Evolutionary conservation across 2,888 invertebrate species (phyloP).

Genomic region (Pedicia rivosa): DNA sequence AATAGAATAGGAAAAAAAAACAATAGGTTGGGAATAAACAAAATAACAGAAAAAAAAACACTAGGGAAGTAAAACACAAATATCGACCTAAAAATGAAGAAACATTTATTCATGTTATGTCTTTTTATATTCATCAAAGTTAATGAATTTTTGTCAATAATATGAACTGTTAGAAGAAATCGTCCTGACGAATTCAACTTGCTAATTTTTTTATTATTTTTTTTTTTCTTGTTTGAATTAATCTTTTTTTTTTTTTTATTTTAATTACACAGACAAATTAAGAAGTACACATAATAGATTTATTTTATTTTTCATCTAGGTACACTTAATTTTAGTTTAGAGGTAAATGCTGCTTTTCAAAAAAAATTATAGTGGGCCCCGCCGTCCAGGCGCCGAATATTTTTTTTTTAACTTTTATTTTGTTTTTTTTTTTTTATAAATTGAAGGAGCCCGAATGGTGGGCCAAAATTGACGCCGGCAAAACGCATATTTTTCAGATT

Average conservation of each 20-base stretch:
- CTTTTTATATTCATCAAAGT: constrained; percentile 42
- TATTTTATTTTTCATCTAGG: constrained; percentile 13
- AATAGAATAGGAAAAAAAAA: too few relatives aligned
- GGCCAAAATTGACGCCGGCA: too few relatives aligned
- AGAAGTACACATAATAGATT: constrained; percentile 12
- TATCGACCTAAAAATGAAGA: constrained; percentile 55
- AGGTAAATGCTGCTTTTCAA: constrained; percentile 13
- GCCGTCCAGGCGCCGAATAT: too few relatives aligned
- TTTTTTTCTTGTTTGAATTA: not conserved
- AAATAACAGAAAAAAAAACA: too few relatives aligned
- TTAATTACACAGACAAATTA: constrained; percentile 11
- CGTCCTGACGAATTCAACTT: too few relatives aligned
- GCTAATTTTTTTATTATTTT: constrained; percentile 1
- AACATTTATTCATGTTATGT: constrained; percentile 55
- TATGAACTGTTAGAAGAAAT: too few relatives aligned
- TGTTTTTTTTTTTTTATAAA: too few relatives aligned
- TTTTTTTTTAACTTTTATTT: too few relatives aligned
- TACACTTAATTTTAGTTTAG: constrained; percentile 14
- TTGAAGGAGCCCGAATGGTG: too few relatives aligned
- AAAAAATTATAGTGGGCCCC: too few relatives aligned
- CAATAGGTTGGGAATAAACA: too few relatives aligned
- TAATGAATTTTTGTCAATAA: constrained; percentile 2
- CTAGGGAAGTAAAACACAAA: not conserved
- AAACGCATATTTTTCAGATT: too few relatives aligned
- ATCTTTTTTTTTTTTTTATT: constrained; percentile 1